These are phyloP conservation scores for Parazoanthus darwini DNA, from an alignment of 92 coral and sea anemone genomes.

Conservation along the genomic window DNA sequence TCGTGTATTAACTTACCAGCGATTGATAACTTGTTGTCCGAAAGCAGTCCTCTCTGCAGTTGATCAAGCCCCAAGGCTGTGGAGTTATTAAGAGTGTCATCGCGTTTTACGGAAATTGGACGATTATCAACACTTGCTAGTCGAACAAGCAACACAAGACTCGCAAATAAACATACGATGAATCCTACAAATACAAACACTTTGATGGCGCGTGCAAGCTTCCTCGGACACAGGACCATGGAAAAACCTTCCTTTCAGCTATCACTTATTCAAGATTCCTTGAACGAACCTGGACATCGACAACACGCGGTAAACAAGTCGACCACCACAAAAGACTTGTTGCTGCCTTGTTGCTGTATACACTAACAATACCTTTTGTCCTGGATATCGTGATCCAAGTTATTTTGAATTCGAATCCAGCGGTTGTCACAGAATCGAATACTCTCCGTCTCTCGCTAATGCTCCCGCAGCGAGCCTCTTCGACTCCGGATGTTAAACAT, in stretches of 20 bases:
- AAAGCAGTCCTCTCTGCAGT: slow-evolving; percentile 35
- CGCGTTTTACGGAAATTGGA: neutral
- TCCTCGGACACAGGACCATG: slow-evolving; percentile 26
- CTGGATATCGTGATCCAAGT: slow-evolving; percentile 20
- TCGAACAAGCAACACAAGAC: slow-evolving; percentile 23
- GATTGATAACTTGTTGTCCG: neutral
- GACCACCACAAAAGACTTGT: neutral
- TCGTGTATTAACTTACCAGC: neutral
- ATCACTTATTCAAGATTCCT: neutral
- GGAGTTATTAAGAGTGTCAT: neutral
- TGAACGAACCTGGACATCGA: neutral
- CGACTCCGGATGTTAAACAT: too few relatives aligned
- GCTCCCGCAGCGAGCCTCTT: neutral
- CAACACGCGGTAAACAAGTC: neutral
- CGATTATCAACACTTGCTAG: slow-evolving; percentile 12
- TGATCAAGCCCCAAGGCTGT: slow-evolving; percentile 12
- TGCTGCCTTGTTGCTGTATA: neutral
- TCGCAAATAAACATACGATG: slow-evolving; percentile 1
- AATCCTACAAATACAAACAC: neutral
- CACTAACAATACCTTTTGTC: neutral
- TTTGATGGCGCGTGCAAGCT: slow-evolving; percentile 21
- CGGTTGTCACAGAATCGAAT: neutral
- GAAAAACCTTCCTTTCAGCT: slow-evolving; percentile 4
- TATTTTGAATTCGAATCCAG: neutral
- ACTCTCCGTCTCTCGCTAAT: neutral